Percentiles rank a stretch among this genome's conserved stretches.
phyloP scores from a whole-genome alignment of 1,140 invertebrate species.

The Scaptomyza hsui region DNA sequence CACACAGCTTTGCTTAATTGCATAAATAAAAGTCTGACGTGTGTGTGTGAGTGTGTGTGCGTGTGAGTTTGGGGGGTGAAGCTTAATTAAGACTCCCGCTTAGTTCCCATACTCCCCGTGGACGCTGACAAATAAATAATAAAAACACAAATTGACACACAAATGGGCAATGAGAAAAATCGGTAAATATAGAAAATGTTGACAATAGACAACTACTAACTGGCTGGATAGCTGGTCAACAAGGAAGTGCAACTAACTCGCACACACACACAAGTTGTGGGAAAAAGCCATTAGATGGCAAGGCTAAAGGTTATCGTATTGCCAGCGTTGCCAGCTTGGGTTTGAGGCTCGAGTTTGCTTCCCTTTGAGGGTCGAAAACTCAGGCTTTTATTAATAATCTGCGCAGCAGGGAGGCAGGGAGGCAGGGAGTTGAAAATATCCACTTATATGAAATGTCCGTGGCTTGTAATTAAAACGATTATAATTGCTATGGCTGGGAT shows the following conservation, averaged over 20 bases:
- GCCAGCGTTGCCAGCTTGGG: slow-evolving; percentile 17
- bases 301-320: slow-evolving; percentile 65
- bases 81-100: slow-evolving; percentile 69
- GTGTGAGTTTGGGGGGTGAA: not conserved
- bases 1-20: slow-evolving; percentile 78
- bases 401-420: slow-evolving; percentile 3
- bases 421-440: slow-evolving; percentile 47
- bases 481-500: slow-evolving; percentile 56
- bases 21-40: slow-evolving; percentile 69
- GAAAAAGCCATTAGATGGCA: slow-evolving; percentile 51
- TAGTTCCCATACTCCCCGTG: slow-evolving; percentile 55
- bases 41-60: not conserved
- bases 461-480: slow-evolving; percentile 62
- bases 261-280: slow-evolving; percentile 14
- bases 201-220: slow-evolving; percentile 9
- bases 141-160: slow-evolving; percentile 78
- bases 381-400: slow-evolving; percentile 51
- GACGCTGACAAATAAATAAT: slow-evolving; percentile 75
- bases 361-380: slow-evolving; percentile 4
- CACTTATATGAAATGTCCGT: slow-evolving; percentile 54
- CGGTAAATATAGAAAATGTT: slow-evolving; percentile 32
- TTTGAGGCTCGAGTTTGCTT: not conserved
- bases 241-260: slow-evolving; percentile 49
- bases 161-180: slow-evolving; percentile 23
- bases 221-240: slow-evolving; percentile 21